Conservation (phyloP, 2,113 vertebrate species). For the Pollimyrus isidori region DNA sequence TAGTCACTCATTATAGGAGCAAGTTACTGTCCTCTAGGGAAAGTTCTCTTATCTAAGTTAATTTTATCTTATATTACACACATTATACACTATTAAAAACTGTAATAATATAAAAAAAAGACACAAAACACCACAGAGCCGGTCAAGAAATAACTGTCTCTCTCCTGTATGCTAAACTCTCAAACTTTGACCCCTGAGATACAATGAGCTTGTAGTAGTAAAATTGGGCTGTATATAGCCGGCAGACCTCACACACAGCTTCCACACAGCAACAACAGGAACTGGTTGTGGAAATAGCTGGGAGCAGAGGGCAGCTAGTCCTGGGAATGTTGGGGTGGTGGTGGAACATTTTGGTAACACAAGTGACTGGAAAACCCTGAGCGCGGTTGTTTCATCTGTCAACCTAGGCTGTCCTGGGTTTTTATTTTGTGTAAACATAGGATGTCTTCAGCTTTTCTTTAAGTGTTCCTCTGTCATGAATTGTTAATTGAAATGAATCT, state of each 20-base stretch:
- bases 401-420: neutral
- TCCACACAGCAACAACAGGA: neutral
- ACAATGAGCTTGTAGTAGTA: neutral
- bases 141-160: neutral
- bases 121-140: neutral
- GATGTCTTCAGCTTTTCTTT: neutral
- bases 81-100: neutral
- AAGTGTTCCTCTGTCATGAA: neutral
- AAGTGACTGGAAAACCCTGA: neutral
- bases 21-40: neutral
- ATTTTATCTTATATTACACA: neutral
- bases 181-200: neutral
- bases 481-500: neutral
- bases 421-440: neutral
- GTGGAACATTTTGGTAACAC: neutral
- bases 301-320: neutral
- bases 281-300: neutral
- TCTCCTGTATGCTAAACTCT: neutral
- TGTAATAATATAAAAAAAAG: neutral
- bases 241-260: neutral
- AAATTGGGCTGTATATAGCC: neutral
- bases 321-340: neutral
- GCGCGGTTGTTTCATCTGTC: neutral
- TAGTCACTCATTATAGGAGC: neutral
- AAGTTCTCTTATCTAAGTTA: neutral